These are phyloP conservation scores for Decapterus maruadsi DNA, from an alignment of 2,797 vertebrate genomes.

Conservation along the genomic window DNA sequence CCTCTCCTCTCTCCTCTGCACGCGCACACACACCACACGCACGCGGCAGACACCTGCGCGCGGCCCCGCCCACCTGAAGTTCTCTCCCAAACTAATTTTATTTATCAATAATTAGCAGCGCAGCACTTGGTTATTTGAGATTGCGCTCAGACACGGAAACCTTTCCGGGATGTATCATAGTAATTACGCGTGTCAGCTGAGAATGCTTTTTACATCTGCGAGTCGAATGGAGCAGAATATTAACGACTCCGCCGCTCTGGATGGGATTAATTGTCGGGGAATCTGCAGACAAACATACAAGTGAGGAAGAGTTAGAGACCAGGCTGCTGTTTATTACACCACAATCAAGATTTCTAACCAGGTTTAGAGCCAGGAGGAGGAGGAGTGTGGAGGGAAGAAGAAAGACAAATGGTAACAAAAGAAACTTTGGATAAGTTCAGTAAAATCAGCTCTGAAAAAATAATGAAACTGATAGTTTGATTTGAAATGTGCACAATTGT, in stretches of 20 bases:
- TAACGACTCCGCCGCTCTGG: slow-evolving; percentile 67
- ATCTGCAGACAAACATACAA: slow-evolving; percentile 37
- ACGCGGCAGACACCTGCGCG: slow-evolving; percentile 90
- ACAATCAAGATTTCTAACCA: slow-evolving; percentile 27
- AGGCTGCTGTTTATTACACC: slow-evolving; percentile 25
- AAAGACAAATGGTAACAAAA: background rate
- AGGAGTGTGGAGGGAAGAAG: background rate
- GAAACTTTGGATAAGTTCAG: background rate
- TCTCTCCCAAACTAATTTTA: slow-evolving; percentile 94
- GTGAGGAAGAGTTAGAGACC: slow-evolving; percentile 33
- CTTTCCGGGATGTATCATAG: slow-evolving; percentile 92
- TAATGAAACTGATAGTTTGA: background rate
- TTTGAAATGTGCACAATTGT: too few relatives aligned
- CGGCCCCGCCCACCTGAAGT: slow-evolving; percentile 92
- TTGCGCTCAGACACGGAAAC: slow-evolving; percentile 94
- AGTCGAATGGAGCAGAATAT: slow-evolving; percentile 80
- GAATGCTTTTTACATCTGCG: slow-evolving; percentile 83
- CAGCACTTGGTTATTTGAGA: slow-evolving; percentile 95
- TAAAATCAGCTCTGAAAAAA: background rate
- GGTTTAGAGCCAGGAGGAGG: background rate
- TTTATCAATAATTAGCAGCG: slow-evolving; percentile 97
- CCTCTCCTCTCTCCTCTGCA: background rate
- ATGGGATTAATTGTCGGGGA: slow-evolving; percentile 66
- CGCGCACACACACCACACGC: background rate
- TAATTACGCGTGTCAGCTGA: slow-evolving; percentile 83